phyloP scores from a whole-genome alignment of 2,888 invertebrate species.

The Agapostemon virescens region DNA sequence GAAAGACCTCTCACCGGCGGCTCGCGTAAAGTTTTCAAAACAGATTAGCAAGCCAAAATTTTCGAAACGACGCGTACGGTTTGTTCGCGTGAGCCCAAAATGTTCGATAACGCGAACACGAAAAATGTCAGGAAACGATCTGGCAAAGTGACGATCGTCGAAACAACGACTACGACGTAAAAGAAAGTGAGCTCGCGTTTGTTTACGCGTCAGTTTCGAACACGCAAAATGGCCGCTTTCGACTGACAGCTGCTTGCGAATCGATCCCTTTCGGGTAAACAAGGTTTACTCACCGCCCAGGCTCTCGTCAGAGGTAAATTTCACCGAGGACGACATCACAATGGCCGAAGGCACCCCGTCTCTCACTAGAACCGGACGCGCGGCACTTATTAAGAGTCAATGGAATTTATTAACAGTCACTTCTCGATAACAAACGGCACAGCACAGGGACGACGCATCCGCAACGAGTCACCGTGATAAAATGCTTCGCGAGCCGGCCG shows the following conservation, averaged over 20 bases:
- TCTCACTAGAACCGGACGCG: constrained; percentile 35
- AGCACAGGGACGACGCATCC: constrained; percentile 63
- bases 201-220: constrained; percentile 56
- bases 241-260: constrained; percentile 70
- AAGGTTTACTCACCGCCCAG: constrained; percentile 74
- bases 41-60: constrained; percentile 45
- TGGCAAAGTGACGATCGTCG: neutral
- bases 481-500: constrained; percentile 68
- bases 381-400: constrained; percentile 15
- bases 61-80: constrained; percentile 10
- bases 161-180: constrained; percentile 33
- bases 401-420: neutral
- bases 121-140: neutral
- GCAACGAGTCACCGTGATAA: constrained; percentile 68
- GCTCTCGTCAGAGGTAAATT: constrained; percentile 74
- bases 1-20: constrained; percentile 17
- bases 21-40: constrained; percentile 9
- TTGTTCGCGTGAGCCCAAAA: neutral
- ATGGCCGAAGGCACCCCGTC: constrained; percentile 26
- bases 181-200: constrained; percentile 42
- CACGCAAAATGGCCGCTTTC: constrained; percentile 76
- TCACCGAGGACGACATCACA: constrained; percentile 73
- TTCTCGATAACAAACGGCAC: constrained; percentile 10
- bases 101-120: neutral
- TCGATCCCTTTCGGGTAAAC: neutral